Evolutionary conservation across 2,797 vertebrate genomes (phyloP).

Genomic region (Sternotherus odoratus): DNA sequence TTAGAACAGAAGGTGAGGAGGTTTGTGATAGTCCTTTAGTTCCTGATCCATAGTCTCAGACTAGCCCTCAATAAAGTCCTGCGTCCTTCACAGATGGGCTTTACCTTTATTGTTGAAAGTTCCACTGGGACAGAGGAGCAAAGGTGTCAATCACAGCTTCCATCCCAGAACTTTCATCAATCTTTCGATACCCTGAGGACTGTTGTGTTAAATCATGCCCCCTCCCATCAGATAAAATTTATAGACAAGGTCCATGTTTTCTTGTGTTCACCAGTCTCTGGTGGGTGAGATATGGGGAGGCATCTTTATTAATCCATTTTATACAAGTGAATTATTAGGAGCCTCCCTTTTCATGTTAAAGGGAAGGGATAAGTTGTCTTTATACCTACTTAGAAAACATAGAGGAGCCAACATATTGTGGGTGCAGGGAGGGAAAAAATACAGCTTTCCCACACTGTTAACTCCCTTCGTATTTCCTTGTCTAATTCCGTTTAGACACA

Average conservation of each 20-base stretch:
- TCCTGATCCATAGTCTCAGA: neutral
- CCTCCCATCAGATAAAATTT: neutral
- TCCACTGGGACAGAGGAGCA: slow-evolving; percentile 15
- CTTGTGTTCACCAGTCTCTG: neutral
- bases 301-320: neutral
- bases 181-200: slow-evolving; percentile 19
- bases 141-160: slow-evolving; percentile 6
- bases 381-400: neutral
- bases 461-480: neutral
- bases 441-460: neutral
- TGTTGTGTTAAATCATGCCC: neutral
- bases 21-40: neutral
- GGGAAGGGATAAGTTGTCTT: neutral
- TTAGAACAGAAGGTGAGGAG: neutral
- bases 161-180: neutral
- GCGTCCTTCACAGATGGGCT: neutral
- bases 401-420: neutral
- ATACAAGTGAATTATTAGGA: neutral
- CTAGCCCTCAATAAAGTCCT: neutral
- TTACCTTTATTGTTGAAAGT: neutral
- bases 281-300: neutral
- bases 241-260: neutral
- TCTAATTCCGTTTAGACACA: neutral
- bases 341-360: neutral
- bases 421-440: neutral